Percentiles rank a stretch among this genome's conserved stretches.
Evolutionary conservation across 2,113 vertebrate species (phyloP).

Genomic region (Myiozetetes cayanensis): DNA sequence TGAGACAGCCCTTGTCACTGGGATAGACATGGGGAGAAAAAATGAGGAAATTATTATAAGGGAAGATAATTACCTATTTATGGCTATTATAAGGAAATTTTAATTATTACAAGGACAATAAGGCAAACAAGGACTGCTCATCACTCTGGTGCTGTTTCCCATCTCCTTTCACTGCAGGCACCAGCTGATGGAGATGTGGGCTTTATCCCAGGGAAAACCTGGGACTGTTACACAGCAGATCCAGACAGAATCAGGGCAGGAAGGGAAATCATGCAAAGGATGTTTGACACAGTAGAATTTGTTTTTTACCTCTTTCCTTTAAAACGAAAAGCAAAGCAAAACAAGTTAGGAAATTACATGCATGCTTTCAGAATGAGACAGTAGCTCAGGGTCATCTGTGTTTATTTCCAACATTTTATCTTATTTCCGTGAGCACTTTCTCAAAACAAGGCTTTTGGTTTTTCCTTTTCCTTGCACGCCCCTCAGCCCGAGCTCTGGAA

Average conservation of each 20-base stretch:
- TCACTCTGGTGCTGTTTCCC: not conserved
- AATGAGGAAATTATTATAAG: not conserved
- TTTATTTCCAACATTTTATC: slow-evolving; percentile 43
- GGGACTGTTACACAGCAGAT: not conserved
- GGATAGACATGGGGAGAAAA: not conserved
- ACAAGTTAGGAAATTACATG: slow-evolving; percentile 38
- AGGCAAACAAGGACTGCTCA: not conserved
- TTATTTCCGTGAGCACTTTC: slow-evolving; percentile 14
- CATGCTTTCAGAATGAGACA: slow-evolving; percentile 35
- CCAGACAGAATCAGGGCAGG: slow-evolving; percentile 20
- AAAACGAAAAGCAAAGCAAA: slow-evolving; percentile 32
- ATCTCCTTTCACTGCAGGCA: not conserved
- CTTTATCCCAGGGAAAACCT: not conserved
- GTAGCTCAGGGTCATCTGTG: slow-evolving; percentile 39
- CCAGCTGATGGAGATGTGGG: not conserved
- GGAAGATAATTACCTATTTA: not conserved
- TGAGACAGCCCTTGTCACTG: not conserved
- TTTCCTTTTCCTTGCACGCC: not conserved
- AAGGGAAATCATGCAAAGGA: slow-evolving; percentile 13
- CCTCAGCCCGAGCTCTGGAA: not conserved
- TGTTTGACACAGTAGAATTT: slow-evolving; percentile 12
- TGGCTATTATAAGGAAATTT: not conserved
- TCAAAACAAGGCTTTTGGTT: not conserved
- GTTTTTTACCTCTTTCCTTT: slow-evolving; percentile 51
- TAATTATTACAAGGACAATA: not conserved